phyloP scores from a whole-genome alignment of 37 sponge, comb jelly and placozoan genomes.

The Cliona cf. orientalis region DNA sequence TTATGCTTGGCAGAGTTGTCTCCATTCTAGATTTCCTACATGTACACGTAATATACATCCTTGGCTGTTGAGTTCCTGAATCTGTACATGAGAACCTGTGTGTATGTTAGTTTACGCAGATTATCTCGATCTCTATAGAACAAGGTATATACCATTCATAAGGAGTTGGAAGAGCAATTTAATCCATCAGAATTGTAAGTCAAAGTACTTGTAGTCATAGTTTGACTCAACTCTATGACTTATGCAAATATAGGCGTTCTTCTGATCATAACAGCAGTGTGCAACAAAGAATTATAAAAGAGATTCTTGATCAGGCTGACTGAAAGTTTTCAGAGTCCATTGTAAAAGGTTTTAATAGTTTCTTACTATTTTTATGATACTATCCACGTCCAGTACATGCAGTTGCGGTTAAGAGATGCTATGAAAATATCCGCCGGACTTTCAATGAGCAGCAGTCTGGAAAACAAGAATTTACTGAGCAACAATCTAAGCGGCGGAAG shows the following conservation, averaged over 20 bases:
- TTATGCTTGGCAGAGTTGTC: too few species aligned
- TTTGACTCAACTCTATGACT: too few species aligned
- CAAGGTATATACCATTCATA: too few species aligned
- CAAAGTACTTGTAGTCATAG: too few species aligned
- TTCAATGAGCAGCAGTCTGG: background rate
- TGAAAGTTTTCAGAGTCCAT: background rate
- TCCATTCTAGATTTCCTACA: too few species aligned
- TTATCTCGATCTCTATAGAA: too few species aligned
- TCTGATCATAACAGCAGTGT: background rate
- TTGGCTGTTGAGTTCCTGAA: too few species aligned
- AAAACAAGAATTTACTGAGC: background rate
- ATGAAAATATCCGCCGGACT: background rate
- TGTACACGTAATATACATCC: too few species aligned
- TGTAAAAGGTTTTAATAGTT: background rate
- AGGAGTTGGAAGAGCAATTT: too few species aligned
- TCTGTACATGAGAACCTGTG: too few species aligned
- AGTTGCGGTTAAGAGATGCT: background rate
- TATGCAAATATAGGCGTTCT: background rate
- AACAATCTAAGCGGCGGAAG: background rate
- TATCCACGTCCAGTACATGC: background rate
- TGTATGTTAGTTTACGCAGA: too few species aligned
- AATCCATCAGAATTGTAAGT: too few species aligned
- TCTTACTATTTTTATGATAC: background rate
- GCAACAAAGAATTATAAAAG: background rate
- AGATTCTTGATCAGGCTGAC: background rate